A percentile compares a stretch with the other conserved stretches of the same genome.
These are phyloP conservation scores for Pygathrix nemaeus DNA, from an alignment of 2,113 vertebrate species.

Conservation along the genomic window DNA sequence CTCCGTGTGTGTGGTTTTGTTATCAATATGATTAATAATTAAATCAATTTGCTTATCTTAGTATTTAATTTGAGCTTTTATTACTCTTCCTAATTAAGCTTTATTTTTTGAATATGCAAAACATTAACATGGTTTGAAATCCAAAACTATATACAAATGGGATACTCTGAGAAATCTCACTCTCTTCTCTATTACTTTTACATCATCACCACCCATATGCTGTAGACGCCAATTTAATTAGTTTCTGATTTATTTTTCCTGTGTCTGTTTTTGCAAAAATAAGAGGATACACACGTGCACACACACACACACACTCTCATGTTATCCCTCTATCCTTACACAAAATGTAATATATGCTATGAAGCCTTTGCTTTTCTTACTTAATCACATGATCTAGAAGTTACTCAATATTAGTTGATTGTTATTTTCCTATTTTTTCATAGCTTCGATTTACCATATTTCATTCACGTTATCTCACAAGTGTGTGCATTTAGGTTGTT, in stretches of 20 bases:
- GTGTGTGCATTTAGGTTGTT: not conserved
- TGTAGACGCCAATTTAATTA: not conserved
- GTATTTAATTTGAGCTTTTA: not conserved
- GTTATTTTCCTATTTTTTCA: constrained; percentile 22
- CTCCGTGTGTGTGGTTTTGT: not conserved
- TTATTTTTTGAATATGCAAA: not conserved
- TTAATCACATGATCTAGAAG: not conserved
- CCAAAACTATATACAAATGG: not conserved
- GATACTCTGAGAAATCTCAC: not conserved
- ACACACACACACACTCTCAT: not conserved
- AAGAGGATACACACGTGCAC: not conserved
- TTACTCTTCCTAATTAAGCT: constrained; percentile 43
- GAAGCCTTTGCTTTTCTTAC: not conserved
- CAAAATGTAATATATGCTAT: not conserved
- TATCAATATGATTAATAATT: constrained; percentile 27
- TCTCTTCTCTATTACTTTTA: not conserved
- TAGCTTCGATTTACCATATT: not conserved
- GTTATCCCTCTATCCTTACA: not conserved
- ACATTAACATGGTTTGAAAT: constrained; percentile 25
- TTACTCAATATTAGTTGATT: not conserved
- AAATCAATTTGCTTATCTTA: not conserved
- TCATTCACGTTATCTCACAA: not conserved
- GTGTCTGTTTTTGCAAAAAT: not conserved
- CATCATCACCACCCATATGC: not conserved
- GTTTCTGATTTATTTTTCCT: not conserved